These are phyloP conservation scores for Drosophila colorata DNA, from an alignment of 2,888 invertebrate genomes.

Conservation along the genomic window DNA sequence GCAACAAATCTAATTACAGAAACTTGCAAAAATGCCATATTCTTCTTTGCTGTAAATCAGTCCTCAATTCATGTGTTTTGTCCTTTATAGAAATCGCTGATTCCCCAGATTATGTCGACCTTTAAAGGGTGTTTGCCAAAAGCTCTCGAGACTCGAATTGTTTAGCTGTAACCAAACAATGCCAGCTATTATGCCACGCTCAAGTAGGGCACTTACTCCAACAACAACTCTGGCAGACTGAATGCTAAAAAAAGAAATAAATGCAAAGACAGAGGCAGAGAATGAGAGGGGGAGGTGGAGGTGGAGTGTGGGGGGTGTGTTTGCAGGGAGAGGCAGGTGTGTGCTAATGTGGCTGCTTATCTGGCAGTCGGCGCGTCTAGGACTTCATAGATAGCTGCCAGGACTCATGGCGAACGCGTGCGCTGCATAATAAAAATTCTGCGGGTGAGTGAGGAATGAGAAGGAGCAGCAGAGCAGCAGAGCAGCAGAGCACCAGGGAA, in stretches of 20 bases:
- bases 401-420: slow-evolving; percentile 68
- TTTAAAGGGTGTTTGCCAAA: background rate
- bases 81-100: background rate
- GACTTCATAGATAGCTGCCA: slow-evolving; percentile 69
- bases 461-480: no score
- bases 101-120: slow-evolving; percentile 1
- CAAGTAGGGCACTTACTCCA: slow-evolving; percentile 11
- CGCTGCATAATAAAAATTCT: slow-evolving; percentile 70
- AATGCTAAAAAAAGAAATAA: slow-evolving; percentile 17
- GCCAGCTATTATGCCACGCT: slow-evolving; percentile 7
- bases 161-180: slow-evolving; percentile 9
- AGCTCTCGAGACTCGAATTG: slow-evolving; percentile 9
- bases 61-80: no score
- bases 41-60: background rate
- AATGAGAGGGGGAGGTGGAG: no score
- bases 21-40: no score
- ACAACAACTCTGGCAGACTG: slow-evolving; percentile 32
- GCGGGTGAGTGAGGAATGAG: slow-evolving; percentile 33
- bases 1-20: no score
- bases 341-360: slow-evolving; percentile 58
- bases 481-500: no score
- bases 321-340: slow-evolving; percentile 18
- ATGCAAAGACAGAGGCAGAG: background rate
- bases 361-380: slow-evolving; percentile 51
- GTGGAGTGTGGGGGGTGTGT: background rate